Evolutionary conservation across 2,113 vertebrate species (phyloP), one percentile per base, ranked within the genome.

Genomic region (Pseudorectes ferrugineus): DNA sequence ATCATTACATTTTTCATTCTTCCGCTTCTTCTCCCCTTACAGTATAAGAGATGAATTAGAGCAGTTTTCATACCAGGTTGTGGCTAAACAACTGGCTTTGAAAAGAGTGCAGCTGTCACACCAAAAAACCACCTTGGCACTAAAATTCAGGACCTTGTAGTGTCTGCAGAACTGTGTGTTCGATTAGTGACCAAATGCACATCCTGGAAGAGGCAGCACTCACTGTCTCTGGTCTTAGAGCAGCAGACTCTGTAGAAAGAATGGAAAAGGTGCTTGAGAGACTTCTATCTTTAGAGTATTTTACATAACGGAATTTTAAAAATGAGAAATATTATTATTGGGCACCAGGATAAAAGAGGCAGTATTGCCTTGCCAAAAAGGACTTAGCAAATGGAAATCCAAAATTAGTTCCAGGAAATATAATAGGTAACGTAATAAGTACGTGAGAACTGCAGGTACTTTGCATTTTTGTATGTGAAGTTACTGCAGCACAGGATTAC

Each of bases 401-500:
- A 88, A 73, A 91, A 48, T 74, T 43, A 61, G 76, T 87, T 95
- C 80, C 93, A 96, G 89, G 84, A 84, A 93, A 71, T 43, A 31
- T 35, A 90, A 88, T 26, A 63, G 45, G 70, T 87, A 95, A 90
- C 0, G 1, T 75, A 88, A 38, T 63, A 87, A 87, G 15, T 59
- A 78, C 4, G 40, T 84, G 91, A 87, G 89, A 96, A 87, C 23
- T 67, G 77, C 25, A 85, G 87, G 61, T 67, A 72, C 61, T 96
- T 89, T 92, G 93, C 91, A 94, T 97, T 93, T 93, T 88, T 89
- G 52, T 87, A 48, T 43, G 77, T 61, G 84, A 80, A 95, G 83
- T 61, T 63, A 74, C 36, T 57, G 93, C 67, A 85, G 84, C 18
- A 20, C 61, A 65, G 74, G 87, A 91, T 91, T 79, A 85, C 89